phyloP scores from a whole-genome alignment of 2,888 invertebrate genomes.

The Meta bourneti region DNA sequence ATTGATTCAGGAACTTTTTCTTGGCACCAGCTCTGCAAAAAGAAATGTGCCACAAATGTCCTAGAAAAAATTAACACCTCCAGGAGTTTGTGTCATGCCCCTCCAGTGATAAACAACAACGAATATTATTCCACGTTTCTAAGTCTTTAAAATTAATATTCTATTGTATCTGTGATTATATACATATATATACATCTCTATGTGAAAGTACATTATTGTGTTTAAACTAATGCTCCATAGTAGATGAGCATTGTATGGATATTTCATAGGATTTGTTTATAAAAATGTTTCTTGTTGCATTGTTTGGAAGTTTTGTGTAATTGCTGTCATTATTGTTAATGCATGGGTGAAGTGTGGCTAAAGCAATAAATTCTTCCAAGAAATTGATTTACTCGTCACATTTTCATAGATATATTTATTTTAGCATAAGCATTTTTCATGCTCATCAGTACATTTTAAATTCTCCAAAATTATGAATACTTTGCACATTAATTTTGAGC shows the following conservation, averaged over 20 bases:
- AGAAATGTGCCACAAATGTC: constrained; percentile 60
- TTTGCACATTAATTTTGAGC: no score
- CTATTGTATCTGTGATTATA: constrained; percentile 72
- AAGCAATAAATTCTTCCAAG: constrained; percentile 73
- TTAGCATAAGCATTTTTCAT: not conserved
- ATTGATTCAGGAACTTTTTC: constrained; percentile 1
- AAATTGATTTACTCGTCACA: constrained; percentile 36
- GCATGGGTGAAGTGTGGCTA: constrained; percentile 57
- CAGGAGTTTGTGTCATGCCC: constrained; percentile 43
- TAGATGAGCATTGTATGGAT: constrained; percentile 47
- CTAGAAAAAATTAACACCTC: constrained; percentile 29
- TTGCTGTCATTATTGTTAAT: constrained; percentile 64
- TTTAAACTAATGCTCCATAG: constrained; percentile 57
- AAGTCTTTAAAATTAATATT: constrained; percentile 60
- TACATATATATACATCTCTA: constrained; percentile 58
- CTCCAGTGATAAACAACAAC: constrained; percentile 73
- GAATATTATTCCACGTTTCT: constrained; percentile 71
- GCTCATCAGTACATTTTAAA: not conserved
- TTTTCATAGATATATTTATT: constrained; percentile 14
- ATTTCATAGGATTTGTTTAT: constrained; percentile 58
- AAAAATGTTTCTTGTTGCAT: constrained; percentile 70
- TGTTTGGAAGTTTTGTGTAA: constrained; percentile 61
- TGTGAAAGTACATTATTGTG: constrained; percentile 58
- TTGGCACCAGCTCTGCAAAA: constrained; percentile 68
- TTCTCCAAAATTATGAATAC: no score